These are phyloP conservation scores for Cisticola juncidis DNA, from an alignment of 2,113 vertebrate genomes.

Conservation along the genomic window DNA sequence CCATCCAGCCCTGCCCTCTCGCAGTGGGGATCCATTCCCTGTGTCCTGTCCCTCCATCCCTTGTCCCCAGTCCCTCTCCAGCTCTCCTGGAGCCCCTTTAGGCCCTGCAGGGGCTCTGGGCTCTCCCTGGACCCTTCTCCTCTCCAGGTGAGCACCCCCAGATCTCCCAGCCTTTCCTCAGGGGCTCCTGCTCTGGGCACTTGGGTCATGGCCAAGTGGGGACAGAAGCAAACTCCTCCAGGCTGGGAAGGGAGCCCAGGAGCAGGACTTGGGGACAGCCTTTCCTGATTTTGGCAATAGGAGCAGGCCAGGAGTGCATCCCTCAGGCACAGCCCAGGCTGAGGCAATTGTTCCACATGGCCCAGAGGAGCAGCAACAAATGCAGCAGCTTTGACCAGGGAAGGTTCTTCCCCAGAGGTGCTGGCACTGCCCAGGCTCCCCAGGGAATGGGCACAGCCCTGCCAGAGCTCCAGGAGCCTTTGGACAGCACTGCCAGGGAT, in stretches of 20 bases:
- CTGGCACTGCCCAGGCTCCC: not conserved
- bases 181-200: not conserved
- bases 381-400: not conserved
- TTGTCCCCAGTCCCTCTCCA: not conserved
- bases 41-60: accelerated
- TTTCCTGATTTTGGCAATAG: not conserved
- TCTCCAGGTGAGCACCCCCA: not conserved
- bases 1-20: not conserved
- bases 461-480: not conserved
- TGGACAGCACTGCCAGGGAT: not conserved
- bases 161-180: not conserved
- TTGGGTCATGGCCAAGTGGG: not conserved
- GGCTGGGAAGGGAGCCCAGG: not conserved
- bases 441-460: not conserved
- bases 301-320: not conserved
- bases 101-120: not conserved
- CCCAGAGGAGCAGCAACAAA: not conserved
- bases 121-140: not conserved
- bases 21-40: not conserved
- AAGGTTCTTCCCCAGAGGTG: not conserved
- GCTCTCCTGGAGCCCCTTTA: not conserved
- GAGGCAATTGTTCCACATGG: accelerated
- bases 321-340: not conserved
- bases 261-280: accelerated
- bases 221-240: not conserved